These are phyloP conservation scores for Nothocercus julius DNA, from an alignment of 2,113 vertebrate species.

Conservation along the genomic window DNA sequence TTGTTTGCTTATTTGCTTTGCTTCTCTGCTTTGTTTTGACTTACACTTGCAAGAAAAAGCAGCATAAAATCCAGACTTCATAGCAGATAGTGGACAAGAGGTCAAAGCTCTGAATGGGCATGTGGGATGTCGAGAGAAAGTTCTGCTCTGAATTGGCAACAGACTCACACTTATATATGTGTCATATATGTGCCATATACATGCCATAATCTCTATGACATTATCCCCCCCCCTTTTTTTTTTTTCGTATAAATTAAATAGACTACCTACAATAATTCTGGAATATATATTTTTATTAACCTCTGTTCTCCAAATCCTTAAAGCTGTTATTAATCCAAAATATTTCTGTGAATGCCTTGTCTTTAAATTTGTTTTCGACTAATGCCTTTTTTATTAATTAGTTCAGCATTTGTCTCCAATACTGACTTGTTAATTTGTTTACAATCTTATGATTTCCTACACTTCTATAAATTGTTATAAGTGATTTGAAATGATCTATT, in stretches of 20 bases:
- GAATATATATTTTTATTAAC: neutral
- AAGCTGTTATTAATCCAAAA: neutral
- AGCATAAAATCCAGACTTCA: neutral
- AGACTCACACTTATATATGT: neutral
- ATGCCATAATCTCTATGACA: accelerated
- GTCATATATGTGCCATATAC: neutral
- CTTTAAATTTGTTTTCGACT: neutral
- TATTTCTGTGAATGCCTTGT: neutral
- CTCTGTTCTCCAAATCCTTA: neutral
- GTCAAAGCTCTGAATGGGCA: neutral
- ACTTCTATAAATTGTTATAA: neutral
- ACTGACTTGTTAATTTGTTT: neutral
- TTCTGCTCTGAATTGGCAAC: neutral
- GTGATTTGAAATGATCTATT: neutral
- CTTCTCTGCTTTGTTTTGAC: neutral
- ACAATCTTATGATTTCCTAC: neutral
- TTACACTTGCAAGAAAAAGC: neutral
- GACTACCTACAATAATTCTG: accelerated
- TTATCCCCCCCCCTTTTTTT: neutral
- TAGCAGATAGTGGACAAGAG: neutral
- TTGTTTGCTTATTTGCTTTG: neutral
- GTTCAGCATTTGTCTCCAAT: neutral
- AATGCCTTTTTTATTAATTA: neutral
- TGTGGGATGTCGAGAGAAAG: neutral
- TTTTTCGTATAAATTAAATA: neutral